phyloP scores from a whole-genome alignment of 2,113 vertebrate species.

The Brienomyrus longianalis region DNA sequence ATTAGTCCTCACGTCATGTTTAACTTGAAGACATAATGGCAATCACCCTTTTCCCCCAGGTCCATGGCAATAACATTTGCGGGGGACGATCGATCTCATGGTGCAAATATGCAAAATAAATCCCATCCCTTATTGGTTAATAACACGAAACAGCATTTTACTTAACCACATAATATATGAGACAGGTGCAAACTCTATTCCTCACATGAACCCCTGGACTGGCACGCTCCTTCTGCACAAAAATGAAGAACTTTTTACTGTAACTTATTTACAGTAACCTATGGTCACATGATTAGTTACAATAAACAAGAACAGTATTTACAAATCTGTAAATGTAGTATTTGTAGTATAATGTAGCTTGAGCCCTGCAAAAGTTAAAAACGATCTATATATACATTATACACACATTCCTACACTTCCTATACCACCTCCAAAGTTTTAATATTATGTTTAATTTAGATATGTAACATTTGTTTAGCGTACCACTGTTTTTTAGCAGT shows the following conservation, averaged over 20 bases:
- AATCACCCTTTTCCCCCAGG: not conserved
- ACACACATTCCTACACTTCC: no score
- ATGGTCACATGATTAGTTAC: no score
- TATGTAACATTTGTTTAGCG: not conserved
- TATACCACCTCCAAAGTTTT: not conserved
- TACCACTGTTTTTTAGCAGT: not conserved
- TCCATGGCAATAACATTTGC: not conserved
- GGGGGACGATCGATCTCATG: not conserved
- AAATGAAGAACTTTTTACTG: no score
- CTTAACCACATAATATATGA: no score
- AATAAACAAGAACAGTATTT: no score
- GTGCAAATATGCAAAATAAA: not conserved
- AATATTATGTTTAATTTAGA: not conserved
- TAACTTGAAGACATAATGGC: not conserved
- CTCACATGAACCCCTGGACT: not conserved
- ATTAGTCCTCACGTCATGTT: not conserved
- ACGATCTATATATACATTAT: no score
- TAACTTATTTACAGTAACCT: no score
- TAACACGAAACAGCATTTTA: not conserved
- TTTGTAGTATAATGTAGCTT: no score
- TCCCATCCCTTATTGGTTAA: not conserved
- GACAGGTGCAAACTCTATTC: not conserved
- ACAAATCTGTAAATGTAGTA: no score
- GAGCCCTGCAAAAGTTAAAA: no score
- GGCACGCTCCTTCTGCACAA: not conserved